These are phyloP conservation scores for Lingula anatina DNA, from an alignment of 2,888 invertebrate genomes.

Conservation along the genomic window DNA sequence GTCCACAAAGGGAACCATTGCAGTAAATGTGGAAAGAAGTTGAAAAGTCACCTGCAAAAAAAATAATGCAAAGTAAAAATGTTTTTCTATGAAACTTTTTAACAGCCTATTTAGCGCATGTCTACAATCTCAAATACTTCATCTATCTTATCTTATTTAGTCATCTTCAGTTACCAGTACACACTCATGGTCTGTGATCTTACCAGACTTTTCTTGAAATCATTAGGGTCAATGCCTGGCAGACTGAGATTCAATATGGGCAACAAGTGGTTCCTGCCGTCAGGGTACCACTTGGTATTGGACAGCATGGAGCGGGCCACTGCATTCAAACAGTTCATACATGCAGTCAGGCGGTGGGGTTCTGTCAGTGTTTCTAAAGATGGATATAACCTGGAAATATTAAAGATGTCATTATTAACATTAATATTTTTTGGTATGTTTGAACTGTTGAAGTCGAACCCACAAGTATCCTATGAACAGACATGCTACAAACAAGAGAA, in stretches of 20 bases:
- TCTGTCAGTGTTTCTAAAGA: conserved; percentile 82
- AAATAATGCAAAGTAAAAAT: conserved; percentile 1
- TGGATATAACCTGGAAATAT: conserved; percentile 59
- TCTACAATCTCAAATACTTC: too few species aligned
- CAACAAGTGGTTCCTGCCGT: conserved; percentile 73
- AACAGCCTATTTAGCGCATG: too few species aligned
- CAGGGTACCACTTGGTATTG: conserved; percentile 53
- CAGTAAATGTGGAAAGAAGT: conserved; percentile 63
- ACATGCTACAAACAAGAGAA: too few species aligned
- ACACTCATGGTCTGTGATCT: too few species aligned
- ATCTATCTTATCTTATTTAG: too few species aligned
- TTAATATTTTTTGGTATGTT: too few species aligned
- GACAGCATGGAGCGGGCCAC: conserved; percentile 55
- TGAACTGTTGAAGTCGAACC: too few species aligned
- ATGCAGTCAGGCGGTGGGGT: conserved; percentile 64
- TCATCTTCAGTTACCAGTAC: too few species aligned
- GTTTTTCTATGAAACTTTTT: too few species aligned
- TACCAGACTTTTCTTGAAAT: conserved; percentile 61
- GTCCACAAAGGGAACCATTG: conserved; percentile 76
- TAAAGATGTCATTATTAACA: neutral
- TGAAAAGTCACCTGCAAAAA: conserved; percentile 63
- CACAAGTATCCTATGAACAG: too few species aligned
- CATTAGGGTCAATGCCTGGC: conserved; percentile 88
- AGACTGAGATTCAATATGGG: conserved; percentile 74
- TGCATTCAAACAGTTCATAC: conserved; percentile 52